phyloP scores from a whole-genome alignment of 1,140 invertebrate species.

The Arion vulgaris region DNA sequence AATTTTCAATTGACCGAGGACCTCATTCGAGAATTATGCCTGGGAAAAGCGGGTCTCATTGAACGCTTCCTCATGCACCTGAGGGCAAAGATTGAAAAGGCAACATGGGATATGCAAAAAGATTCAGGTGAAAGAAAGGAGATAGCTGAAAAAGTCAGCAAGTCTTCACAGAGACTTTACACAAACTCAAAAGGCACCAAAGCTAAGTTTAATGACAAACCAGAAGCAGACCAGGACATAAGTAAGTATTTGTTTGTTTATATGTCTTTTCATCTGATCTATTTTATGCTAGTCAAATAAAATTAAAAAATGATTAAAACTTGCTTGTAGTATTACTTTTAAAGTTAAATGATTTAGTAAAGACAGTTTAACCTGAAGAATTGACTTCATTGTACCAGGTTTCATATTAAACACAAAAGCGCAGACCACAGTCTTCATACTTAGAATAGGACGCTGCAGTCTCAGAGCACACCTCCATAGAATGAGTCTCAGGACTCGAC shows the following conservation, averaged over 20 bases:
- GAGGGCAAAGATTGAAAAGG: conserved; percentile 31
- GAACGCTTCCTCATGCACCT: conserved; percentile 33
- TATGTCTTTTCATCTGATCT: background rate
- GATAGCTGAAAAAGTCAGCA: conserved; percentile 6
- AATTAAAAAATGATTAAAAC: too few species aligned
- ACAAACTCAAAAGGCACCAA: conserved; percentile 5
- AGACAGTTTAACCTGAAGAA: too few species aligned
- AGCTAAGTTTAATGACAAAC: conserved; percentile 20
- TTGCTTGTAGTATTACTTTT: too few species aligned
- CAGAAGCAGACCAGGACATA: conserved; percentile 34
- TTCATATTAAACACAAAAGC: too few species aligned
- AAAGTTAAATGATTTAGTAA: too few species aligned
- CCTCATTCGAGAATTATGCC: conserved; percentile 21
- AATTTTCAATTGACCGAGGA: conserved; percentile 36
- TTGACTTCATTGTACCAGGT: too few species aligned
- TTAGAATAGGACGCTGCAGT: too few species aligned
- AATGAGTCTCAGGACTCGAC: too few species aligned
- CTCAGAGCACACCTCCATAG: too few species aligned
- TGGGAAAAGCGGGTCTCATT: conserved; percentile 7
- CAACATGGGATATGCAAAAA: conserved; percentile 28
- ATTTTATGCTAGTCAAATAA: background rate
- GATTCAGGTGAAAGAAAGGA: conserved; percentile 21
- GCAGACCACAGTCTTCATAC: too few species aligned
- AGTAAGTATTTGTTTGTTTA: conserved; percentile 29
- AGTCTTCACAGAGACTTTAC: conserved; percentile 4